Evolutionary conservation across 2,888 invertebrate species (phyloP), one percentile per base, ranked within the genome.

Genomic region (Torymus texanus): DNA sequence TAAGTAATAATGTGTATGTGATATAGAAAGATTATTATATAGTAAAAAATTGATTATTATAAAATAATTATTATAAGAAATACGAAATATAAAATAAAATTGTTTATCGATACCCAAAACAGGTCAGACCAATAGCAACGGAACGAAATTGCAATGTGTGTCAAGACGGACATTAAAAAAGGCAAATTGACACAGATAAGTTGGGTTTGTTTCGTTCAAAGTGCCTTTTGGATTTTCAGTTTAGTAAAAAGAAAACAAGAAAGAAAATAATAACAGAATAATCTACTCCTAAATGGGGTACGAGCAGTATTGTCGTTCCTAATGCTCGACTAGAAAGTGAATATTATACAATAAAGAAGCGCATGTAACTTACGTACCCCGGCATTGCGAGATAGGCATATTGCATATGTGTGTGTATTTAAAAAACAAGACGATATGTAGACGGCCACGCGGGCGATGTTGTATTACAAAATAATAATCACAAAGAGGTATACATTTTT

Each of bases 191-290:
- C 62, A 67, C 67, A 53, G 67, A 82, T 78, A 81, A 81, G 78
- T 81, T 81, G 72, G 81, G 82, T 83, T 82, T 72, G 82, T 85
- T 85, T 83, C 81, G 82, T 85, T 85, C 81, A 29, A 85, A 85
- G 85, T 85, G 85, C 85, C 85, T 85, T 85, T 84, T 62, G 58
- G 73, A 78, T 79, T 81, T 81, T 77, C 59, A 75, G 71, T 81
- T 83, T 67, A 18, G 24, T 65, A 21, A 75, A 62, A 56, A 8
- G 41, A 24, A 76, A 62, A 24, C 13, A 53, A 24, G 24, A 51
- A 16, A 59, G 13, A 67, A 50, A 58, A 16, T 16, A 66, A 61
- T 24, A 41, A 41, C 41, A 41, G 41, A 8, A 41, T 41, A 41
- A 41, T 8, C 5, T 8, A 41, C 41, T 53, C 75, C 66, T 16